Evolutionary conservation across 2,888 invertebrate genomes (phyloP), one percentile per base, ranked within the genome.

Genomic region (Hyles lineata): DNA sequence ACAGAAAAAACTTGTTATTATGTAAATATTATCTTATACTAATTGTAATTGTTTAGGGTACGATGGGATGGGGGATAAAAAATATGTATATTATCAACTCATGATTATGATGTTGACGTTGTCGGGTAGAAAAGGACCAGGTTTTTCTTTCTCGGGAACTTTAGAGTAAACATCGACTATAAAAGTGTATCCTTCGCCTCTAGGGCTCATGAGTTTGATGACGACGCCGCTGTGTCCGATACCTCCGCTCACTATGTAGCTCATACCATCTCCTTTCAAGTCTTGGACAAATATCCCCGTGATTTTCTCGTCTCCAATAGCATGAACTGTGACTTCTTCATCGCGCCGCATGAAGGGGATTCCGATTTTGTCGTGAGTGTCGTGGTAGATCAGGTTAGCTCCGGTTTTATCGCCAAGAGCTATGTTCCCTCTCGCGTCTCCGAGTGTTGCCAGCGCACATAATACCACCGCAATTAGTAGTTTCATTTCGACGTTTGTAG

Each of bases 161-260:
- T 74, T 74, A 32, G 82, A 85, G 72, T 81, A 86, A 6, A 86
- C 83, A 62, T 85, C 75, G 0, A 86, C 76, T 6, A 84, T n/a
- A 23, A 83, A 85, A 59, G 82, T 83, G 32, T 82, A 87, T 0
- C 86, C 85, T 1, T 73, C 29, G 2, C 83, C 82, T 4, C 74
- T 76, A 4, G n/a, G n/a, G 67, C 83, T 78, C 52, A 81, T 73
- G n/a, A 87, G 75, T 52, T 79, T 79, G 7, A 87, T 80, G 0
- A 81, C 80, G 2, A 86, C 84, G 21, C 77, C 79, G 3, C 72
- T 74, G 5, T 70, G 50, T 2, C 84, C 84, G 9, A 87, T 21
- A 0, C 87, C 87, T 0, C 87, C 87, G 3, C 74, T 17, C 6
- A 74, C 78, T 21, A 86, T 78, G 15, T 78, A 81, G 61, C 84